These are phyloP conservation scores for Sarcophaga subvicina DNA, from an alignment of 2,888 invertebrate species.

Conservation along the genomic window DNA sequence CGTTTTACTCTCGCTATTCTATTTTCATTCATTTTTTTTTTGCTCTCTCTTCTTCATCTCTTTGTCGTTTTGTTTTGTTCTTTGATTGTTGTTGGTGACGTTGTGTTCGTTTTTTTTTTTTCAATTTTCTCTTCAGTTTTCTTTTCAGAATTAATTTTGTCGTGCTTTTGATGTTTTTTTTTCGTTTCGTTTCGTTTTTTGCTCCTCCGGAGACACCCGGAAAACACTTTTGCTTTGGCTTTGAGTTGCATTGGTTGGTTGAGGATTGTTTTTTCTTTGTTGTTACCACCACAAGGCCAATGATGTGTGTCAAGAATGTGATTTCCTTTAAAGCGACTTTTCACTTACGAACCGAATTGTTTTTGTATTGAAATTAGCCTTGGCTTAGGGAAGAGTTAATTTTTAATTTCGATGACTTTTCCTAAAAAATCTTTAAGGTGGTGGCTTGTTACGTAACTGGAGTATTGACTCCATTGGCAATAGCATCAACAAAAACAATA, in stretches of 20 bases:
- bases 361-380: not conserved
- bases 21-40: not conserved
- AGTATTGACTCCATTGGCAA: too few species aligned
- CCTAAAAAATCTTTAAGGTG: too few species aligned
- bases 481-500: too few species aligned
- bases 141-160: conserved; percentile 19
- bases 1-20: conserved; percentile 3
- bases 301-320: conserved; percentile 30
- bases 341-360: not conserved
- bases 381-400: too few species aligned
- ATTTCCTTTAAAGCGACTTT: not conserved
- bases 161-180: conserved; percentile 52
- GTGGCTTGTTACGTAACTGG: too few species aligned
- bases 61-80: not conserved
- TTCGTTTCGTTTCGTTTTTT: conserved; percentile 16
- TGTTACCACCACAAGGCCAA: conserved; percentile 30
- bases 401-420: not conserved
- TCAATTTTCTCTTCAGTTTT: not conserved
- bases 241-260: not conserved
- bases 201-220: conserved; percentile 1
- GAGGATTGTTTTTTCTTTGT: not conserved
- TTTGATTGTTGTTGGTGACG: conserved; percentile 40
- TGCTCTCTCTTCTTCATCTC: too few species aligned
- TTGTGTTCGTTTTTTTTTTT: not conserved
- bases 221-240: not conserved